These are phyloP conservation scores for Strigops habroptila DNA, from an alignment of 2,113 vertebrate species.

Conservation along the genomic window DNA sequence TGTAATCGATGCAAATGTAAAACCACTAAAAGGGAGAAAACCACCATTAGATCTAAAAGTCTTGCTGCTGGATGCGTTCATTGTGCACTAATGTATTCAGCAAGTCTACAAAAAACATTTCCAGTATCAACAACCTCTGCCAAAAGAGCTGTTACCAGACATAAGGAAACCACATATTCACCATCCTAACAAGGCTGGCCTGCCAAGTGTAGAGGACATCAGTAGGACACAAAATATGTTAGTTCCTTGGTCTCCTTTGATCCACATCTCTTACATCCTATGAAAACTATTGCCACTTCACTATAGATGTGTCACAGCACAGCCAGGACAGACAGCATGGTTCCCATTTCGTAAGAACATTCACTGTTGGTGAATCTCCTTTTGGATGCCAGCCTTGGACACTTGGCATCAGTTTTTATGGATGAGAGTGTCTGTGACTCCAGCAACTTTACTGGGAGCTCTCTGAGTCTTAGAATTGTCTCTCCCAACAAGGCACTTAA, in stretches of 20 bases:
- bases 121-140: constrained; percentile 20
- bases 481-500: neutral
- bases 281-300: neutral
- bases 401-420: neutral
- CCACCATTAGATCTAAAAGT: neutral
- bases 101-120: constrained; percentile 14
- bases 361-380: neutral
- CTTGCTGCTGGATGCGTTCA: neutral
- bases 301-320: neutral
- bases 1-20: constrained; percentile 4
- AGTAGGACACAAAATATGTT: neutral
- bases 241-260: neutral
- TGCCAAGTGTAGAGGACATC: neutral
- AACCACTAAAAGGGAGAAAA: constrained; percentile 25
- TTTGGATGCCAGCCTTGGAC: neutral
- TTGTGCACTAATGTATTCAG: constrained; percentile 37
- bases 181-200: neutral
- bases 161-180: constrained; percentile 40
- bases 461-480: neutral
- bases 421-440: neutral
- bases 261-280: neutral
- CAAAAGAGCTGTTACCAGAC: constrained; percentile 54
- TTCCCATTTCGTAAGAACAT: neutral
- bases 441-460: neutral
- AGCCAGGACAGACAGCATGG: neutral